Conservation (phyloP, 2,888 invertebrate species). For the Augiades crinisus region DNA sequence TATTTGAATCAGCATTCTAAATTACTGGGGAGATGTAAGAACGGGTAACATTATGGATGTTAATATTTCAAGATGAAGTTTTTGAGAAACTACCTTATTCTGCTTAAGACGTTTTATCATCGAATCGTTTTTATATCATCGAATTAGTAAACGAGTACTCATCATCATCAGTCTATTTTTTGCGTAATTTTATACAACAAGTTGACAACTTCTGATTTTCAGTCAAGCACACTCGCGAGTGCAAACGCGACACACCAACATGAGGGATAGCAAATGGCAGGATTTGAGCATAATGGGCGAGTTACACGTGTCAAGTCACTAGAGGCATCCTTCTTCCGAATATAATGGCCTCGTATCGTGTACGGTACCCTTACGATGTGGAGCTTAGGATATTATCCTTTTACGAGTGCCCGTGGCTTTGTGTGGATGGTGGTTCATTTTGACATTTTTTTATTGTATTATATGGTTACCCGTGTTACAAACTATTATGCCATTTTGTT, state of each 20-base stretch:
- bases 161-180: too few species aligned
- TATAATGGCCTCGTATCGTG: constrained; percentile 23
- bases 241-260: constrained; percentile 3
- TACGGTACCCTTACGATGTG: constrained; percentile 12
- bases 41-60: background rate
- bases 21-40: background rate
- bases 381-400: constrained; percentile 21
- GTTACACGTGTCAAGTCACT: constrained; percentile 24
- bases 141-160: too few species aligned
- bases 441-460: constrained; percentile 5
- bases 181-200: too few species aligned
- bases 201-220: too few species aligned
- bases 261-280: constrained; percentile 25
- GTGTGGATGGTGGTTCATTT: constrained; percentile 4
- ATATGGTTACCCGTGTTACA: too few species aligned
- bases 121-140: too few species aligned
- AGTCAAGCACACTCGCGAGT: background rate
- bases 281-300: constrained; percentile 24
- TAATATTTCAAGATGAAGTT: background rate
- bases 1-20: background rate
- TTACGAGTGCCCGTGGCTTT: constrained; percentile 9
- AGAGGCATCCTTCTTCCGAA: constrained; percentile 19
- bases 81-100: too few species aligned
- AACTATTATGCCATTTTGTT: too few species aligned
- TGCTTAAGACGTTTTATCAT: background rate